Evolutionary conservation across 2,888 invertebrate species (phyloP).

Genomic region (Tridacna crocea): DNA sequence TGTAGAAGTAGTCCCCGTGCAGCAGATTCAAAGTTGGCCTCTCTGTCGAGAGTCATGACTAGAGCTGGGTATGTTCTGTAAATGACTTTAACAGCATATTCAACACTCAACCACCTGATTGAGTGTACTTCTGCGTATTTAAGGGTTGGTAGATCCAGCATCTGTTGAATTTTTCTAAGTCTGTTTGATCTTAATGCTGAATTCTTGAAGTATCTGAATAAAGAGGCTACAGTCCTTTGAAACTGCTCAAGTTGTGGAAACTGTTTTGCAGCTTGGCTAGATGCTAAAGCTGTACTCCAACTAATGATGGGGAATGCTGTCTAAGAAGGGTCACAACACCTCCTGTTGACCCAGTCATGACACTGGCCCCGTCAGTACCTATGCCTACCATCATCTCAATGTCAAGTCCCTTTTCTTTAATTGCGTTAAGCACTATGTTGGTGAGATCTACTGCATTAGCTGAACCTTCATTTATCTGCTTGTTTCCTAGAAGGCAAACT

Average conservation of each 20-base stretch:
- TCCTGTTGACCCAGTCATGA: conserved; percentile 37
- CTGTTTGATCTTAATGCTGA: conserved; percentile 47
- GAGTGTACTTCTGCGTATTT: conserved; percentile 57
- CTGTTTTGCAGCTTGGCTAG: conserved; percentile 39
- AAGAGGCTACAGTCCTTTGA: conserved; percentile 21
- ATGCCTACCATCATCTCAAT: conserved; percentile 46
- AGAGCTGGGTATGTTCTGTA: conserved; percentile 56
- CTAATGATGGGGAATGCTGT: conserved; percentile 34
- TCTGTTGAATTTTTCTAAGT: conserved; percentile 41
- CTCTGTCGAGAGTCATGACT: conserved; percentile 39
- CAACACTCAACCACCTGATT: conserved; percentile 56
- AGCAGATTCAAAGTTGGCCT: conserved; percentile 35
- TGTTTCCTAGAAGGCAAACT: conserved; percentile 28
- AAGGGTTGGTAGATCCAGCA: conserved; percentile 46
- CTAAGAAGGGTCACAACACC: conserved; percentile 36
- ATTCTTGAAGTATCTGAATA: conserved; percentile 41
- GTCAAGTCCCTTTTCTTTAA: conserved; percentile 37
- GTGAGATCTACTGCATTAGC: conserved; percentile 34
- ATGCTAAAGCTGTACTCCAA: conserved; percentile 33
- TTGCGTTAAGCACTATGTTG: conserved; percentile 18
- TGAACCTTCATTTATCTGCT: conserved; percentile 11
- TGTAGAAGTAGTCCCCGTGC: conserved; percentile 53
- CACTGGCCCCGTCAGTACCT: conserved; percentile 51
- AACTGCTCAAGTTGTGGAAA: conserved; percentile 29
- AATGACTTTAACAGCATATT: conserved; percentile 48